Conservation (phyloP, 2,888 invertebrate genomes). For the Desoria tigrina region DNA sequence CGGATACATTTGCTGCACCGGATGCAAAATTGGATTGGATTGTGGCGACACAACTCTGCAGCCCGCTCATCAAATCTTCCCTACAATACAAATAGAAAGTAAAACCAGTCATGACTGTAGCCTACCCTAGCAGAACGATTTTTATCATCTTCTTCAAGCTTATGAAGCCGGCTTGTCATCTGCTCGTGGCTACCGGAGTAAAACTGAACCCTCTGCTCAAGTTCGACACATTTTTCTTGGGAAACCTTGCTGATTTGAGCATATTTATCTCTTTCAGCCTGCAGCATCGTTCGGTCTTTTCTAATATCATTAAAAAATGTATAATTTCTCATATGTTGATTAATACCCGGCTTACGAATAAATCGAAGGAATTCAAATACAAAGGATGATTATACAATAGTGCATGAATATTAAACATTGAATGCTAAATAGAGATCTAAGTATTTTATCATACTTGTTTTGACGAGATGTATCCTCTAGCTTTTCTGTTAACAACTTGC, state of each 20-base stretch:
- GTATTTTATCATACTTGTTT: constrained; percentile 92
- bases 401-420: too few species aligned
- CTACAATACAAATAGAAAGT: constrained; percentile 39
- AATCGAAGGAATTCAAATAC: too few species aligned
- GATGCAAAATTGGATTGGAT: constrained; percentile 32
- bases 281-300: constrained; percentile 65
- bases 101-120: constrained; percentile 18
- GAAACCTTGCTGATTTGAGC: constrained; percentile 65
- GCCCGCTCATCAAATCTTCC: constrained; percentile 52
- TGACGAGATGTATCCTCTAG: constrained; percentile 83
- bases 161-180: constrained; percentile 48
- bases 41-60: constrained; percentile 52
- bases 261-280: constrained; percentile 65
- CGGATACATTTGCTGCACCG: constrained; percentile 12
- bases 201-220: constrained; percentile 54
- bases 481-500: constrained; percentile 83
- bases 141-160: constrained; percentile 50
- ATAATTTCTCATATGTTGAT: too few species aligned
- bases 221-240: constrained; percentile 65
- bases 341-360: too few species aligned
- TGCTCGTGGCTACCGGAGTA: constrained; percentile 50
- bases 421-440: too few species aligned
- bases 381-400: too few species aligned
- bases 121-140: constrained; percentile 51
- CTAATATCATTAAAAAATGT: constrained; percentile 60